Evolutionary conservation across 2,888 invertebrate genomes (phyloP).

Genomic region (Phlogophora meticulosa): DNA sequence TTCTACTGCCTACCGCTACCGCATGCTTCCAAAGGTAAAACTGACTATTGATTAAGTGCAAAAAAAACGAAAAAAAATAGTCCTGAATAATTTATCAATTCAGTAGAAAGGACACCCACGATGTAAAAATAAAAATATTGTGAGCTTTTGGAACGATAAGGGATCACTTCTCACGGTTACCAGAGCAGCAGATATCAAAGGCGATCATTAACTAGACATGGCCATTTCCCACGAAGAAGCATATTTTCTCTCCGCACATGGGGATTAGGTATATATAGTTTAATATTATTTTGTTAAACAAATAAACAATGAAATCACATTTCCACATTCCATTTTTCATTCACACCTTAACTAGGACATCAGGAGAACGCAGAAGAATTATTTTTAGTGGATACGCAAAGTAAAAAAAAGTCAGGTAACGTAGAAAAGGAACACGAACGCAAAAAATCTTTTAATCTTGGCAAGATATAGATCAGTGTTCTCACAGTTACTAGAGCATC

Average conservation of each 20-base stretch:
- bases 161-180: background rate
- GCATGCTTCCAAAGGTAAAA: background rate
- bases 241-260: background rate
- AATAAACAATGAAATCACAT: too few relatives aligned
- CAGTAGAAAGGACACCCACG: too few relatives aligned
- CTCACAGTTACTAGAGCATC: slow-evolving; percentile 31
- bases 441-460: background rate
- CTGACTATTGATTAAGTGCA: background rate
- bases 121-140: background rate
- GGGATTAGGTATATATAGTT: background rate
- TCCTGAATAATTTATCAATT: too few relatives aligned
- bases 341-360: slow-evolving; percentile 8
- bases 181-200: slow-evolving; percentile 4
- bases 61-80: background rate
- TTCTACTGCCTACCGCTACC: background rate
- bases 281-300: too few relatives aligned
- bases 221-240: background rate
- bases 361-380: slow-evolving; percentile 13
- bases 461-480: slow-evolving; percentile 8
- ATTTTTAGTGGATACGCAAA: too few relatives aligned
- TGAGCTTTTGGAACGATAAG: background rate
- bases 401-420: slow-evolving; percentile 12
- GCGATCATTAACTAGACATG: background rate
- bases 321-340: too few relatives aligned
- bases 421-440: background rate